Evolutionary conservation across 2,888 invertebrate species (phyloP).

Genomic region (Nasonia oneida): DNA sequence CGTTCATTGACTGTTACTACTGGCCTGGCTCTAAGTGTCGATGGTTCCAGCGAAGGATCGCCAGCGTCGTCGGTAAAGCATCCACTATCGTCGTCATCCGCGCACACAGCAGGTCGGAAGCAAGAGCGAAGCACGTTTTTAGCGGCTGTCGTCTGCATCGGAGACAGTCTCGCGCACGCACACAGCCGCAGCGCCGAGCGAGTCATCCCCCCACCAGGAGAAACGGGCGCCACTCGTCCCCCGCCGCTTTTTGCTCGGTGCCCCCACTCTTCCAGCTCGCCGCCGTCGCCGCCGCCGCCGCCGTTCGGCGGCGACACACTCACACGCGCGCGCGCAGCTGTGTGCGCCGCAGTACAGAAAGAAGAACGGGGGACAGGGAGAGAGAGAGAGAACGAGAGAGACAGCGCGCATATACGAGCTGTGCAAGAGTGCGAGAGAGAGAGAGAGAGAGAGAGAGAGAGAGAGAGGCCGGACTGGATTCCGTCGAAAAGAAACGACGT

Average conservation of each 20-base stretch:
- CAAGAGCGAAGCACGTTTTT: not conserved
- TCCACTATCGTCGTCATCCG: not conserved
- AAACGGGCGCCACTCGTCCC: slow-evolving; percentile 52
- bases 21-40: not conserved
- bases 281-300: slow-evolving; percentile 58
- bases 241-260: slow-evolving; percentile 54
- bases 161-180: slow-evolving; percentile 14
- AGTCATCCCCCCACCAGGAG: slow-evolving; percentile 20
- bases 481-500: slow-evolving; percentile 79
- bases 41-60: not conserved
- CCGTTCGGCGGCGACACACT: slow-evolving; percentile 61
- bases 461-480: slow-evolving; percentile 70
- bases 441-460: slow-evolving; percentile 48
- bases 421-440: not conserved
- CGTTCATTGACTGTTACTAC: slow-evolving; percentile 40
- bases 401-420: not conserved
- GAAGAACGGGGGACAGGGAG: slow-evolving; percentile 56
- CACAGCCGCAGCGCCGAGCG: not conserved
- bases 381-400: slow-evolving; percentile 11
- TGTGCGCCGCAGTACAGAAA: slow-evolving; percentile 40
- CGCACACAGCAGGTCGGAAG: not conserved
- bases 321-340: slow-evolving; percentile 40
- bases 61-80: no score
- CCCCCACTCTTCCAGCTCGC: slow-evolving; percentile 53
- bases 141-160: slow-evolving; percentile 21